Base-by-base conservation (phyloP, 2,888 invertebrate species). In the Halictus ligatus region DNA sequence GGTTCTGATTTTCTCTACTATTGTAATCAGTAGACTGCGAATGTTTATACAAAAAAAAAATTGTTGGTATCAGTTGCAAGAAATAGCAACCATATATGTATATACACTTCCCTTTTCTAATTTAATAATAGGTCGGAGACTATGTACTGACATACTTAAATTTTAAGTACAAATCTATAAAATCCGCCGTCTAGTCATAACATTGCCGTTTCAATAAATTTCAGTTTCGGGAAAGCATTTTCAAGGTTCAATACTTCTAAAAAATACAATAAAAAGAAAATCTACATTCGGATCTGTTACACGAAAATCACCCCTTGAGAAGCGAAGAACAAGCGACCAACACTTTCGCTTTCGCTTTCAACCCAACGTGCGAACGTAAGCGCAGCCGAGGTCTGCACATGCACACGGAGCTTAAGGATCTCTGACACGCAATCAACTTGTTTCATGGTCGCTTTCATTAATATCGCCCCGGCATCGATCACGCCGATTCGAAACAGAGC, bases 401-500 rank as follows among this genome's bases (percentile, higher is more conserved):
- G 64, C 18, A 64, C 29, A 8, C 8, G 8, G 15, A 64, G 29
- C 64, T 64, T 64, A 64, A 15, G 64, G 64, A 64, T 64, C 64
- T 29, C 64, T 15, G 64, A 29, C 64, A 29, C 8, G 64, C 29
- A 29, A 64, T 64, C 64, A 64, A 35, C 64, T 29, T 29, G 75
- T 35, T 79, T 83, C 88, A 80, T 64, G 82, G 69, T 54, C 73
- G 58, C 64, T 35, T 64, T 64, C 64, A 64, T 85, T 74, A 78
- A 74, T 54, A 60, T 54, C 50, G 73, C 12, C 1, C 21, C 18
- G 64, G 72, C 48, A 73, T 67, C 72, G 88, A 81, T 85, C 75
- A 43, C 21, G 35, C 40, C 2, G 67, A 75, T 50, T 81, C 82
- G 81, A 80, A 87, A 88, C 85, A 86, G n/a, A 82, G 73, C 76